Evolutionary conservation across 2,113 vertebrate genomes (phyloP), one percentile per base, ranked within the genome.

Genomic region (Lagopus leucura): DNA sequence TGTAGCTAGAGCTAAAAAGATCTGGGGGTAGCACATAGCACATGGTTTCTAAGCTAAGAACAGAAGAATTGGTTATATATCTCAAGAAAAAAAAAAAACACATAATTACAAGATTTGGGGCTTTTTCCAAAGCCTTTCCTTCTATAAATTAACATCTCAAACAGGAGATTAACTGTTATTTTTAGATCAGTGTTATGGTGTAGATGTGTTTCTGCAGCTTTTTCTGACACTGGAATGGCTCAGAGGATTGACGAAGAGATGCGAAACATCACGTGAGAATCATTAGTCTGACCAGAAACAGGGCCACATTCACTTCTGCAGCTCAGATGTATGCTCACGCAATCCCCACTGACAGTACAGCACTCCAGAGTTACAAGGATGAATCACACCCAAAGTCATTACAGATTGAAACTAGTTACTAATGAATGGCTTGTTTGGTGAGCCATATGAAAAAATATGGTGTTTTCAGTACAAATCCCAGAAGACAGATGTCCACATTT

Each of bases 401-500:
- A 85, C 67, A 92, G 81, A 89, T 14, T 60, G 58, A 88, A 60
- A 66, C 52, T 78, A 61, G 61, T 72, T 88, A 75, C 88, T 96
- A 96, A 93, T 90, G 85, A 94, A 88, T 91, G 18, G 72, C 61
- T 94, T 92, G 70, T 97, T 95, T 96, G 79, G 70, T 90, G 92
- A 97, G 89, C 72, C 57, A 38, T 86, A 81, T 72, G 89, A 95
- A 91, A 94, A 95, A 93, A 86, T n/a, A 79, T 91, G 79, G 61
- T 96, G 95, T 97, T 96, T 97, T 94, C 88, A 94, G 94, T 78
- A 88, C 88, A 86, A 73, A 92, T 92, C 65, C 70, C 91, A 42
- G 91, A 84, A 96, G 95, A 96, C 94, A 96, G 94, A 92, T 94
- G 94, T 83, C 91, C 93, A 90, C 76, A 88, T 95, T 94, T 95